Evolutionary conservation across 1,140 invertebrate species (phyloP), one percentile per base, ranked within the genome.

Genomic region (Contarinia nasturtii): DNA sequence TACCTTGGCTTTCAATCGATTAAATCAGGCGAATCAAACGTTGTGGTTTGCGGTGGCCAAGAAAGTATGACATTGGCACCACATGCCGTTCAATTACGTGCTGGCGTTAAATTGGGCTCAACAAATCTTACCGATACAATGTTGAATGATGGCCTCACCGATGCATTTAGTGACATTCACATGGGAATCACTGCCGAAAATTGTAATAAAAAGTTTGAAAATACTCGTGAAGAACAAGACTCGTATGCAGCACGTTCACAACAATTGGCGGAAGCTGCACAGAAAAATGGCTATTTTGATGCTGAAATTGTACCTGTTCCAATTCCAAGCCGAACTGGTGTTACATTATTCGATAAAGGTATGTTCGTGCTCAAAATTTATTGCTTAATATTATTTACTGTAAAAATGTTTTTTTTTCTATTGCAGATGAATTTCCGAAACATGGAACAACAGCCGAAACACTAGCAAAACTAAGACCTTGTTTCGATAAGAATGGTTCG

Each of bases 121-220:
- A 63, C 64, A 10, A 64, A 64, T 40, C 54, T 90, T 48, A 52
- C 68, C 12, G 87, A 91, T 61, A 75, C 79, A 1, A 73, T 89
- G 70, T 33, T 87, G 8, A 54, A 56, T 19, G 87, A 92, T 71
- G 86, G 85, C 1, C 68, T 92, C 5, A 84, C 73, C 5, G 86
- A 90, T 70, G 80, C 82, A 10, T 85, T 90, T 61, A 57, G 75
- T 54, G 70, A 75, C 52, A 75, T 81, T 50, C 83, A 85, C 54
- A 91, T 92, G 87, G 87, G 86, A 48, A 65, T 83, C 41, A 92
- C 87, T 54, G 80, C 81, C 52, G 87, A 91, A 66, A 86, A 89
- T 67, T 64, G 91, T 34, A 79, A 79, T 0, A 76, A 80, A 54
- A 62, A 74, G 46, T 88, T 72, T 61, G 64, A 67, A 7, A 72